Conservation (phyloP, 2,888 invertebrate species). For the Drosophila multiciliata region DNA sequence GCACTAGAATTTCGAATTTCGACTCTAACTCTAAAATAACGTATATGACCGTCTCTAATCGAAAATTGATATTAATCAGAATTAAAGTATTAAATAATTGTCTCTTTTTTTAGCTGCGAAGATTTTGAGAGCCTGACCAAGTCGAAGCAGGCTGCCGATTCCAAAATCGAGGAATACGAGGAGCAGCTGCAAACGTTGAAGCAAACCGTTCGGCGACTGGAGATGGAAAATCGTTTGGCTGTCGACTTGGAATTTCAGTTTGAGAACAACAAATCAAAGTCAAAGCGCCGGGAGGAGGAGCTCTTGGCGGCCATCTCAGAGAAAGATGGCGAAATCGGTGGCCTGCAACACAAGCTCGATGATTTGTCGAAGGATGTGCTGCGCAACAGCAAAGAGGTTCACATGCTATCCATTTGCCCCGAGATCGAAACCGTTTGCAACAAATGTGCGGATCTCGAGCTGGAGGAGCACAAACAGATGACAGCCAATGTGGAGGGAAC, state of each 20-base stretch:
- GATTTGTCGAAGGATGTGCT: conserved; percentile 61
- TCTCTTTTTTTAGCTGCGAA: conserved; percentile 52
- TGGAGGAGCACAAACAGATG: conserved; percentile 56
- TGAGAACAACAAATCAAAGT: conserved; percentile 86
- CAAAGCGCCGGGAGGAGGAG: conserved; percentile 87
- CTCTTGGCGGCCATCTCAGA: conserved; percentile 86
- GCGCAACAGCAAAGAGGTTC: conserved; percentile 72
- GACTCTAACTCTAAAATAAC: not conserved
- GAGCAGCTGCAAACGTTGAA: conserved; percentile 79
- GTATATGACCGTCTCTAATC: not conserved
- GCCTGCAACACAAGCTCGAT: conserved; percentile 64
- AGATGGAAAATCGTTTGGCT: conserved; percentile 79
- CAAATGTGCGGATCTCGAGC: conserved; percentile 73
- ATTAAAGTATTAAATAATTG: not conserved
- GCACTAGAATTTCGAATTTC: not conserved
- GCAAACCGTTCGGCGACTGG: conserved; percentile 63
- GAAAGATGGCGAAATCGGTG: conserved; percentile 66
- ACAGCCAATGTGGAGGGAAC: conserved; percentile 9
- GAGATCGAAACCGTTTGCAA: conserved; percentile 59
- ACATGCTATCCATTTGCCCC: conserved; percentile 66
- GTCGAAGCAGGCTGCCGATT: conserved; percentile 77
- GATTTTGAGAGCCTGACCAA: conserved; percentile 53
- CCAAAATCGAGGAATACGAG: conserved; percentile 85
- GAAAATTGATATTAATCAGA: not conserved
- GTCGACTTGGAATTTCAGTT: conserved; percentile 86